Evolutionary conservation across 1,140 invertebrate genomes (phyloP), one percentile per base, ranked within the genome.

Genomic region (Sycophila sp.): DNA sequence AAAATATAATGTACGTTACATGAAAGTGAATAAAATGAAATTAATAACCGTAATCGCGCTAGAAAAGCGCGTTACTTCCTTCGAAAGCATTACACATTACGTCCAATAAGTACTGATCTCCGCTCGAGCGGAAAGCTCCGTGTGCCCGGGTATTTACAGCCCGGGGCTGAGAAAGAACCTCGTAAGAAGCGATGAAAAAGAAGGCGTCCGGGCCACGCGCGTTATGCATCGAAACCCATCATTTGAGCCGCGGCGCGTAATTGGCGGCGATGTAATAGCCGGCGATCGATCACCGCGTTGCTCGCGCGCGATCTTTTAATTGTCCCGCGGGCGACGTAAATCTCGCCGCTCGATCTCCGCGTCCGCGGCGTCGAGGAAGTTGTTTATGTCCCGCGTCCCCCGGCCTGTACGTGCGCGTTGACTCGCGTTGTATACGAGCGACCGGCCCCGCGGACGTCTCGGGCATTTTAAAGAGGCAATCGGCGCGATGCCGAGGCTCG

Each of bases 291-390:
- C 45, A 67, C 5, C 28, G 19, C n/a, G 30, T 38, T 11, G 32
- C 28, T 19, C 28, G 11, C 38, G 19, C 30, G 22, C 38, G 49
- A 55, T 55, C 36, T 56, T 66, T 66, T 66, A 66, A 66, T 66
- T 66, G 51, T 65, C 34, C 49, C 34, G 63, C 36, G 28, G 47
- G 63, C 34, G 32, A 28, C 10, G 51, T 66, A 66, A 56, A 56
- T 66, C 38, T 66, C 11, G 51, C 15, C 24, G 17, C 22, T 13
- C n/a, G 2, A 34, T 36, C 28, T 56, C n/a, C 13, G 13, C 26
- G 7, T 13, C 42, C 30, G 32, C n/a, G 7, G 24, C 15, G 19
- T 55, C 51, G 51, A 55, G 36, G 32, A 42, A 66, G 47, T 56
- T 66, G 22, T 56, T 56, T 56, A 30, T 42, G 36, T n/a, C n/a